Base-by-base conservation (phyloP, 2,797 vertebrate genomes). In the Nasua narica region DNA sequence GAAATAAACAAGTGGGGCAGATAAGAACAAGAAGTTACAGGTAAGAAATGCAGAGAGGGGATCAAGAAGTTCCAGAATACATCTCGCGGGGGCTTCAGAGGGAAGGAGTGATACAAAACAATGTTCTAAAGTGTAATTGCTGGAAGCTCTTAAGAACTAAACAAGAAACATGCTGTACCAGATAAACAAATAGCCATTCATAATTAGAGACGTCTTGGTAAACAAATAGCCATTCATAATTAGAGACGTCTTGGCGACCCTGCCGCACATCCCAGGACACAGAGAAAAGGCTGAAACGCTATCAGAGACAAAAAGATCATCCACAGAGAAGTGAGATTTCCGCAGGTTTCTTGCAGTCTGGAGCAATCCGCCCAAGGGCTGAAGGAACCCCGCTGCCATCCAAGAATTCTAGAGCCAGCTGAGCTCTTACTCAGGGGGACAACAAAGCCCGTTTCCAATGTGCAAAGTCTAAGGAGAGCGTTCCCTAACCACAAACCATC, bases 41-140 rank as follows among this genome's bases (percentile, higher is more conserved):
- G 11, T 3, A 50, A 50, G 81, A 50, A 43, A 32, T 0, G 5
- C 1, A n/a, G 86, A 27, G 40, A 13, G n/a, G 1, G 37, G 67
- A 27, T 0, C 0, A 10, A 74, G 29, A 21, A 65, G 16, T 21
- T 12, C 35, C 50, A 32, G 46, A 25, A n/a, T 3, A 23, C 21
- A 16, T 2, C 50, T 43, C n/a, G 29, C 90, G 23, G 54, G 27
- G 32, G 48, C 35, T 43, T 81, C 60, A 23, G 74, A 43, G 25
- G 60, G 25, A 8, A 32, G 21, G 16, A 86, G 43, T 5, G 54
- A 35, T 9, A 27, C 16, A 14, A 32, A 50, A 74, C 46, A 52
- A 25, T 2, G 5, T 15, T 43, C 52, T 56, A 15, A 32, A 52
- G 40, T 32, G 16, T 5, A 32, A 43, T 0, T 27, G 60, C 62